Percentiles rank a stretch among this genome's conserved stretches.
phyloP scores from a whole-genome alignment of 2,888 invertebrate species.

The Leucozona laternaria region DNA sequence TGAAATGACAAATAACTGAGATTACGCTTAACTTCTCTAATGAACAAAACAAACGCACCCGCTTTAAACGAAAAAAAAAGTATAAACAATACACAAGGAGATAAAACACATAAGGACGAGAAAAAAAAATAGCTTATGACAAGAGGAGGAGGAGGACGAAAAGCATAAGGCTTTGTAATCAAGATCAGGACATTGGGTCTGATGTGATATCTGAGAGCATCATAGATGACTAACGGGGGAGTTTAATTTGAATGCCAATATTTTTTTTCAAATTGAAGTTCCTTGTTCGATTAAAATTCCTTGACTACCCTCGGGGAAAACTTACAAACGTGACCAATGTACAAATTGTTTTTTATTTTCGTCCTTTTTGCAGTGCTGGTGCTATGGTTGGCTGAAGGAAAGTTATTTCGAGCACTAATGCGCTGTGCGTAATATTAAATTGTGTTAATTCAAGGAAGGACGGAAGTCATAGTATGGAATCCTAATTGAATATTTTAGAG shows the following conservation, averaged over 20 bases:
- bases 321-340: conserved; percentile 71
- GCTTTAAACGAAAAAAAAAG: conserved; percentile 14
- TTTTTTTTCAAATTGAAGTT: conserved; percentile 68
- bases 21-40: conserved; percentile 57
- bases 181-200: conserved; percentile 10
- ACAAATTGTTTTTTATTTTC: conserved; percentile 60
- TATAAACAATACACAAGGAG: not conserved
- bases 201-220: not conserved
- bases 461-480: conserved; percentile 40
- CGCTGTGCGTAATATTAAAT: conserved; percentile 57
- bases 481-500: conserved; percentile 26
- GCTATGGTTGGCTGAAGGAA: conserved; percentile 2
- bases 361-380: not conserved
- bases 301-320: conserved; percentile 29
- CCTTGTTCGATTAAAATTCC: conserved; percentile 74
- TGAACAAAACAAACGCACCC: conserved; percentile 65
- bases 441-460: conserved; percentile 54
- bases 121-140: not conserved
- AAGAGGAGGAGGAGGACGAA: not conserved
- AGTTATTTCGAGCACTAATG: conserved; percentile 42
- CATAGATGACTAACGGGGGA: not conserved
- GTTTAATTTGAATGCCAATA: conserved; percentile 73
- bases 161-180: conserved; percentile 5
- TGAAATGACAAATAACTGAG: conserved; percentile 69
- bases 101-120: not conserved